These are phyloP conservation scores for Panorpa germanica DNA, from an alignment of 2,888 invertebrate genomes.

Conservation along the genomic window DNA sequence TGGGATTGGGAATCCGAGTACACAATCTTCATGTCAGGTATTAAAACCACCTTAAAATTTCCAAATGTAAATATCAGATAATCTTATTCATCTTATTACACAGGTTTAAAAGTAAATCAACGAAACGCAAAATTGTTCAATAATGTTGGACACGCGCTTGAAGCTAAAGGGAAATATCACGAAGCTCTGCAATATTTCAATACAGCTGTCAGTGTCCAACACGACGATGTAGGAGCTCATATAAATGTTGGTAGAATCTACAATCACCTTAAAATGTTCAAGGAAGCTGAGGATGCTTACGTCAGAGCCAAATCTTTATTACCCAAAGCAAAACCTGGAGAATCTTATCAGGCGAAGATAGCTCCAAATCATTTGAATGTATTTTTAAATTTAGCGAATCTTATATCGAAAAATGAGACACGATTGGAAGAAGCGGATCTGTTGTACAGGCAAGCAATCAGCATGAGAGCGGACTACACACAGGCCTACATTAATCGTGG, in stretches of 20 bases:
- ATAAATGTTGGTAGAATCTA: constrained; percentile 93
- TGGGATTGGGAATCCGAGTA: constrained; percentile 90
- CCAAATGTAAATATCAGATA: no score
- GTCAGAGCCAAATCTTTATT: constrained; percentile 73
- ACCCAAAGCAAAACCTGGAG: constrained; percentile 82
- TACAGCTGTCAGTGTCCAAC: constrained; percentile 82
- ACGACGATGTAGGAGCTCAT: constrained; percentile 91
- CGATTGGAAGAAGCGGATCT: constrained; percentile 87
- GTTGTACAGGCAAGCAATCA: constrained; percentile 86
- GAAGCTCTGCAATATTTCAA: constrained; percentile 84
- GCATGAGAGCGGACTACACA: constrained; percentile 91
- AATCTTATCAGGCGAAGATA: constrained; percentile 87
- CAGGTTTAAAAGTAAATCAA: constrained; percentile 46
- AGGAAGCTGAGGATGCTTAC: constrained; percentile 86
- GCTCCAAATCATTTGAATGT: constrained; percentile 93
- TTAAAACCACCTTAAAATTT: no score
- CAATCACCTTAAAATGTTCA: constrained; percentile 73
- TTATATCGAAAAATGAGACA: constrained; percentile 83
- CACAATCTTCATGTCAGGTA: constrained; percentile 81
- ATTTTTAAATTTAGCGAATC: constrained; percentile 84
- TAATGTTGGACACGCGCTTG: constrained; percentile 91
- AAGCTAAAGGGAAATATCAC: constrained; percentile 42
- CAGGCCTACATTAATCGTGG: constrained; percentile 95
- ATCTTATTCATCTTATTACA: no score
- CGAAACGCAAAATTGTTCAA: constrained; percentile 92